Base-by-base conservation (phyloP, 2,888 invertebrate species). In the Chironomus tentans region DNA sequence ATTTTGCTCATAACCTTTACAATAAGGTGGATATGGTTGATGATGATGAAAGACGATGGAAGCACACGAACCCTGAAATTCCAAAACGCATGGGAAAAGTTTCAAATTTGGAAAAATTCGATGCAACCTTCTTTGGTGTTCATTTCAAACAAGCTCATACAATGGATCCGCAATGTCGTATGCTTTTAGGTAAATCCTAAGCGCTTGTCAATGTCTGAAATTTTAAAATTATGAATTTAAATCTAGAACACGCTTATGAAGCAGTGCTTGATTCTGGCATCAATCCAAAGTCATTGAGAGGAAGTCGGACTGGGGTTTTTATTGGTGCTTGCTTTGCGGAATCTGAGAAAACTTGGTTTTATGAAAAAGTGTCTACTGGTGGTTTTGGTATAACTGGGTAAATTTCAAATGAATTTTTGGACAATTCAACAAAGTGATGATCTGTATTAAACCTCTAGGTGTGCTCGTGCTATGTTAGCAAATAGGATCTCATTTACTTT, bases 401-500 rank as follows among this genome's bases (percentile, higher is more conserved):
- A 71, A 76, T 78, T 15, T 10, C 1, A 1, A 38, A 10, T 10
- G 2, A 4, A 38, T 38, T 38, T 1, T 38, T 2, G 10, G 10
- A 4, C 1, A 38, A 10, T 10, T 4, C 38, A 38, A 10, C 38
- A 38, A 10, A 2, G 2, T 56, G 15, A 56, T 56, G 1, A 4
- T n/a, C 5, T 56, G 6, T 56, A 4, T 15, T 3, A 2, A 56
- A 56, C 4, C 1, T 56, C 7, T 15, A 56, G 18, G 12, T 65
- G 65, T 65, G 93, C 94, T 79, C 89, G 95, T 78, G 94, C 95
- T 4, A 95, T 97, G 95, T 87, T 96, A 81, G 92, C 96, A 13
- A 95, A 96, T 84, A 88, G 96, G 74, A 88, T 98, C 78, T 95
- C 95, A 1, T 97, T 93, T 83, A 91, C 91, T 84, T 87, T 97